A percentile compares a stretch with the other conserved stretches of the same genome.
These are phyloP conservation scores for Montifringilla adamsi DNA, from an alignment of 2,113 vertebrate genomes.

Conservation along the genomic window DNA sequence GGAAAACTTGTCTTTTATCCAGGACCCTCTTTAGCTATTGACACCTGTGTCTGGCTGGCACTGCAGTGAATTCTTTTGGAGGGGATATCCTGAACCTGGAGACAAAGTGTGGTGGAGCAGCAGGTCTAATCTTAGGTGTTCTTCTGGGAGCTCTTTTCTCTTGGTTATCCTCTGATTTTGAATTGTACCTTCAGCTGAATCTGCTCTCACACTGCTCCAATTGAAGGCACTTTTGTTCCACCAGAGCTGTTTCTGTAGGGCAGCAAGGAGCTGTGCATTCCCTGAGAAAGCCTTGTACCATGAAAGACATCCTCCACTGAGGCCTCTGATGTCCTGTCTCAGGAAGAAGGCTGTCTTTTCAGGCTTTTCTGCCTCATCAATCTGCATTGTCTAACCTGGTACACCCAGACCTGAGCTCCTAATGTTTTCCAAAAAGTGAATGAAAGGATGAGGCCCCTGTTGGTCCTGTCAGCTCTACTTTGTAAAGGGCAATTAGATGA, in stretches of 20 bases:
- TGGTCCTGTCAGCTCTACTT: neutral
- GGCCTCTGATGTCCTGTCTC: neutral
- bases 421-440: neutral
- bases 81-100: neutral
- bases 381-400: constrained; percentile 5
- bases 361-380: constrained; percentile 47
- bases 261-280: neutral
- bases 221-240: neutral
- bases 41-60: neutral
- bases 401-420: neutral
- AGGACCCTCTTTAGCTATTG: neutral
- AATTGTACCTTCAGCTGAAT: neutral
- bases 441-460: neutral
- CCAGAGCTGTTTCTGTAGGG: neutral
- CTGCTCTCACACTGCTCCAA: neutral
- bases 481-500: neutral
- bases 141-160: neutral
- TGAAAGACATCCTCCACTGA: neutral
- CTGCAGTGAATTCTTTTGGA: neutral
- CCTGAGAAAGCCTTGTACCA: neutral
- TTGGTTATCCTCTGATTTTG: neutral
- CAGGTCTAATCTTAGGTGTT: neutral
- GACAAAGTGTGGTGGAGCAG: neutral
- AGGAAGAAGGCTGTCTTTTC: constrained; percentile 15
- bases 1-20: neutral